phyloP scores from a whole-genome alignment of 2,797 vertebrate species.

The Knipowitschia caucasica region DNA sequence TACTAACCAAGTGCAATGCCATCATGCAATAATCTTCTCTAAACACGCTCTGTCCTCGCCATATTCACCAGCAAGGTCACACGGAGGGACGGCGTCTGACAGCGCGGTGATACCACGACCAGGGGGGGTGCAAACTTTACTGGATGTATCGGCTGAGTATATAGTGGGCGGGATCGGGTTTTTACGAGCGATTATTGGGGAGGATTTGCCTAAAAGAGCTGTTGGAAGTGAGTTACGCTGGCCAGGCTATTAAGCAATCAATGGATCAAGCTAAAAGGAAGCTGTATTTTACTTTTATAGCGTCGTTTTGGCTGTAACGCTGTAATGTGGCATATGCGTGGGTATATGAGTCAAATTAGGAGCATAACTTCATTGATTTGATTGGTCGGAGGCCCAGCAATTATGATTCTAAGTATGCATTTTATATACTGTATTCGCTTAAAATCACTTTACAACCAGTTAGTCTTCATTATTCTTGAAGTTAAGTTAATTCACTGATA shows the following conservation, averaged over 20 bases:
- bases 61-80: constrained; percentile 43
- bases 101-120: constrained; percentile 14
- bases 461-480: no score
- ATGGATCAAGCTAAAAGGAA: not conserved
- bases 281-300: not conserved
- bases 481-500: no score
- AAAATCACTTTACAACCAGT: no score
- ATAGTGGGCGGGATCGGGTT: not conserved
- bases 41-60: constrained; percentile 31
- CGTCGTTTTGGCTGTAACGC: not conserved
- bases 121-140: not conserved
- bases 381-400: no score
- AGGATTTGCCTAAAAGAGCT: not conserved
- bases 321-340: no score
- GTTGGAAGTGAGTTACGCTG: not conserved
- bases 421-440: no score
- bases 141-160: not conserved
- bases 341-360: not conserved
- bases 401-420: no score
- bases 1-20: constrained; percentile 35
- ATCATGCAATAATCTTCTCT: constrained; percentile 14
- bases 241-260: not conserved
- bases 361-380: no score
- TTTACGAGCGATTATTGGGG: not conserved
- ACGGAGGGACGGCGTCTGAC: constrained; percentile 12